phyloP scores from a whole-genome alignment of 2,113 vertebrate genomes.

The Zosterops lateralis region DNA sequence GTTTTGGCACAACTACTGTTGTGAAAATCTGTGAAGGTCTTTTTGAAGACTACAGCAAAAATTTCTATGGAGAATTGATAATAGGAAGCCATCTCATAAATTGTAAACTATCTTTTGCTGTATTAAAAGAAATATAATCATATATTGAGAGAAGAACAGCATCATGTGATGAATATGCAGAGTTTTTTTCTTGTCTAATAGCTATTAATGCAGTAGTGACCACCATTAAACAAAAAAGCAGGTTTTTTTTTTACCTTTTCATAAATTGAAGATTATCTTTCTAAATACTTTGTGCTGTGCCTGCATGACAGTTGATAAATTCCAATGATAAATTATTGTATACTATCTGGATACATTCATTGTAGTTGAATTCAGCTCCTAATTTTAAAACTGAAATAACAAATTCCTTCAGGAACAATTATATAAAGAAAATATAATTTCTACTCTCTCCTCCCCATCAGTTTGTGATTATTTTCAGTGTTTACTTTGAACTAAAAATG shows the following conservation, averaged over 20 bases:
- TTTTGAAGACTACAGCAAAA: background rate
- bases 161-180: background rate
- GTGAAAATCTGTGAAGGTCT: background rate
- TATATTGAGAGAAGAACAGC: background rate
- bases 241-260: background rate
- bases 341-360: background rate
- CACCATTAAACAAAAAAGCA: background rate
- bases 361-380: background rate
- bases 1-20: background rate
- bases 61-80: background rate
- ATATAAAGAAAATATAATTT: background rate
- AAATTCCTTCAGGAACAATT: background rate
- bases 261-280: background rate
- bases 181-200: background rate
- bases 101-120: background rate
- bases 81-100: background rate
- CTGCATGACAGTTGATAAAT: background rate
- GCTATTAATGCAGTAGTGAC: background rate
- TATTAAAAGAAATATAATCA: background rate
- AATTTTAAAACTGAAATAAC: background rate
- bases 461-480: background rate
- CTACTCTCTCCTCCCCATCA: rapidly evolving
- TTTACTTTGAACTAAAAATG: background rate
- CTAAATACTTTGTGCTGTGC: background rate
- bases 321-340: background rate